Evolutionary conservation across 2,888 invertebrate species (phyloP), one percentile per base, ranked within the genome.

Genomic region (Phorcus lineatus): DNA sequence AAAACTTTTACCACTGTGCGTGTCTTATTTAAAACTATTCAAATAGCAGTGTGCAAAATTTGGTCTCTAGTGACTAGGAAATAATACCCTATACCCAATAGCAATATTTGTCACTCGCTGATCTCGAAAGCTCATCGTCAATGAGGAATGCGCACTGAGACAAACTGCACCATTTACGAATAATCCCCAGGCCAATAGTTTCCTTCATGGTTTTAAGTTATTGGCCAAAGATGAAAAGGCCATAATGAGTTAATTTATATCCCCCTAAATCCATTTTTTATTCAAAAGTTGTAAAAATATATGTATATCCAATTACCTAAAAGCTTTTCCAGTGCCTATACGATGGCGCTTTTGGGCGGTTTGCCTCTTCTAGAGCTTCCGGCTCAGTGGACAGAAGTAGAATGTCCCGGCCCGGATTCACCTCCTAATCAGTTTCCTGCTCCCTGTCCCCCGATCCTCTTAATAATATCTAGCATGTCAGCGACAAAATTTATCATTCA

Each of bases 401-500:
- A 76, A 76, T 76, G 54, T 76, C 76, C 28, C 76, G 53, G 28
- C 31, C 54, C 28, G n/a, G 31, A 11, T 76, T 17, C 24, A 28
- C 55, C 31, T 55, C 40, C 70, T 70, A 70, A 70, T 70, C 70
- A 70, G 70, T 40, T 36, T 36, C 70, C 31, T 55, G 76, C 76
- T 36, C 76, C 13, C 28, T 76, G 76, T 76, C 55, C 55, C 55
- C 24, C 55, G 24, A 16, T 31, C n/a, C 36, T 76, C 76, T 76
- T 55, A 53, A 55, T 55, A 76, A 76, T 76, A 55, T 76, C 76
- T 24, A 17, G 31, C 54, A 55, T 76, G 76, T 76, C 76, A 55
- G 55, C 54, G 54, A 76, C 76, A 53, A 76, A 76, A 76, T 76
- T 76, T 76, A 76, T 76, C 76, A 76, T 76, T 76, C 54, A 55